Percentiles rank a stretch among this genome's conserved stretches.
phyloP scores from a whole-genome alignment of 2,888 invertebrate species.

The Papilio protenor region DNA sequence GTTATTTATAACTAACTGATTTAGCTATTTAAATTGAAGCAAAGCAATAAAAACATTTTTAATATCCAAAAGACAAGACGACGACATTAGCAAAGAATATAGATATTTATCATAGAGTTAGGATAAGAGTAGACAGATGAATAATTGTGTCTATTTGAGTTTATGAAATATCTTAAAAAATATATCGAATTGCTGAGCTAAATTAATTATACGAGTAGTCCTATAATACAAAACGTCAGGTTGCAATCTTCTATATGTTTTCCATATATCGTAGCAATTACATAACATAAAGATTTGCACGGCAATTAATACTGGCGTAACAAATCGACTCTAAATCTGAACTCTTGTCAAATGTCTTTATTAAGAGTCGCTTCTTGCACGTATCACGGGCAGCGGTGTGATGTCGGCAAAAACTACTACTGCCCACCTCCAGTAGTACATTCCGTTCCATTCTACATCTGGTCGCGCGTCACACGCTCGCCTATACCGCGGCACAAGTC shows the following conservation, averaged over 20 bases:
- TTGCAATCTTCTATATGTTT: neutral
- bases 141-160: no score
- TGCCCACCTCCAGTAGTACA: slow-evolving; percentile 40
- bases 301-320: neutral
- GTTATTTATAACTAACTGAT: neutral
- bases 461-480: slow-evolving; percentile 38
- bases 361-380: slow-evolving; percentile 17
- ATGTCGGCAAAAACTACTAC: slow-evolving; percentile 41
- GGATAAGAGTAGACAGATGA: no score
- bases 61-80: neutral
- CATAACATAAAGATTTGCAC: neutral
- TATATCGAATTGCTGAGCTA: no score
- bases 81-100: neutral
- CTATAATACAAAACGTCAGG: neutral
- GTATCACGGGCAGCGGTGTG: slow-evolving; percentile 14
- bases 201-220: neutral
- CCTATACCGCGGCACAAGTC: slow-evolving; percentile 12
- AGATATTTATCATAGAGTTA: no score
- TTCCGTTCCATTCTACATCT: slow-evolving; percentile 40
- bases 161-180: no score
- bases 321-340: neutral
- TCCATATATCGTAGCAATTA: neutral
- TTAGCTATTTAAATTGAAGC: slow-evolving; percentile 2
- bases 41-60: neutral
- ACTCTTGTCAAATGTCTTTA: slow-evolving; percentile 32